Evolutionary conservation across 2,888 invertebrate species (phyloP).

Genomic region (Corbicula japonica): DNA sequence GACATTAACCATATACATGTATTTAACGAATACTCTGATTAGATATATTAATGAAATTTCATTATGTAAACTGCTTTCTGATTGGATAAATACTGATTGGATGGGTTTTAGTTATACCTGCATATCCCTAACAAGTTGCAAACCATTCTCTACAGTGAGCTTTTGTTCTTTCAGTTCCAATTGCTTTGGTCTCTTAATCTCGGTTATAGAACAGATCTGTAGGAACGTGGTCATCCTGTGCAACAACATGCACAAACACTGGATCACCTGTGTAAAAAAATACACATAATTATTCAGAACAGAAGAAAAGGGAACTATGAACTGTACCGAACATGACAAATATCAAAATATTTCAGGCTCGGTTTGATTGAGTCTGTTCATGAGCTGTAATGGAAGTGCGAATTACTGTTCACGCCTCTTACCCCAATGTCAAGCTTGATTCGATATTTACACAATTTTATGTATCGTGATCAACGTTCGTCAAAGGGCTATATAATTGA

Average conservation of each 20-base stretch:
- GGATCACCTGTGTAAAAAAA: constrained; percentile 47
- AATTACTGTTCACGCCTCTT: too few species aligned
- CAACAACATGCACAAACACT: constrained; percentile 95
- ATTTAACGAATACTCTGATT: not conserved
- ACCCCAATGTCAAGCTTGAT: not conserved
- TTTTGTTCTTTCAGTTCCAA: constrained; percentile 41
- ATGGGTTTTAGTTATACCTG: constrained; percentile 54
- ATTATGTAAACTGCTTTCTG: too few species aligned
- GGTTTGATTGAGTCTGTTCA: too few species aligned
- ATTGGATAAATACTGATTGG: too few species aligned
- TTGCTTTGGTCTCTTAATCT: constrained; percentile 60
- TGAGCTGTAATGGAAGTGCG: too few species aligned
- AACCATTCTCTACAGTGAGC: constrained; percentile 66
- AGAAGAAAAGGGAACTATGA: not conserved
- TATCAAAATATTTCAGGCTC: not conserved
- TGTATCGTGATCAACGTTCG: too few species aligned
- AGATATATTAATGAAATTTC: not conserved
- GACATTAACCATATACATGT: not conserved
- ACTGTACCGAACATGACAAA: not conserved
- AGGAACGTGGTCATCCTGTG: constrained; percentile 99
- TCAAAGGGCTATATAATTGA: too few species aligned
- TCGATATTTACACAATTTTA: not conserved
- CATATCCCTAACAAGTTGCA: constrained; percentile 68
- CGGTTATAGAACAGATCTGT: constrained; percentile 97
- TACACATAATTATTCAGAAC: not conserved